These are phyloP conservation scores for Talpa occidentalis DNA, from an alignment of 2,113 vertebrate genomes.

Conservation along the genomic window DNA sequence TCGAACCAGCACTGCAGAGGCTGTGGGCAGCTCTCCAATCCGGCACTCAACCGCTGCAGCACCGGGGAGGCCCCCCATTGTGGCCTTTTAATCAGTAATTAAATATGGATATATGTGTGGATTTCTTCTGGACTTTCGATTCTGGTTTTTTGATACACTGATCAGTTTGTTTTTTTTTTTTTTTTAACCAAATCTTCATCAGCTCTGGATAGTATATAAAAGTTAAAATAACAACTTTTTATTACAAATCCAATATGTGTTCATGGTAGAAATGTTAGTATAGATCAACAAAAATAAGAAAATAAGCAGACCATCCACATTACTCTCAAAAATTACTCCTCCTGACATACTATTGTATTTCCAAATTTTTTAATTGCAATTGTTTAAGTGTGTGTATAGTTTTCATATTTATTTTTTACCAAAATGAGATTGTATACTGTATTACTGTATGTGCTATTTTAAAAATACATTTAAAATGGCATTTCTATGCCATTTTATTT, in stretches of 20 bases:
- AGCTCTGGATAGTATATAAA: not conserved
- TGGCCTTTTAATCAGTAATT: no score
- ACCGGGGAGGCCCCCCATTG: no score
- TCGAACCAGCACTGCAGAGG: no score
- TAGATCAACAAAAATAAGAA: not conserved
- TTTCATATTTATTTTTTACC: not conserved
- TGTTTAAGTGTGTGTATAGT: not conserved
- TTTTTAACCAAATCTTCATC: not conserved
- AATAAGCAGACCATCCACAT: not conserved
- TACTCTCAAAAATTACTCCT: not conserved
- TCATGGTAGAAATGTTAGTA: not conserved
- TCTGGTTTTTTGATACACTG: no score
- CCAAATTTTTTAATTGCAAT: not conserved
- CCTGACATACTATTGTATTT: not conserved
- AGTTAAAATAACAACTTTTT: not conserved
- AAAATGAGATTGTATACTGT: not conserved
- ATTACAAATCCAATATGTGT: not conserved
- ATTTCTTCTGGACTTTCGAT: no score
- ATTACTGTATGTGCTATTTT: not conserved
- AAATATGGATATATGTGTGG: no score
- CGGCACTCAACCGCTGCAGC: no score
- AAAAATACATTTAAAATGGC: not conserved
- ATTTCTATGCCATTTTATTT: no score
- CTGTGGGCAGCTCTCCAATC: no score
- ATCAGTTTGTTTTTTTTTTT: not conserved